A percentile compares a stretch with the other conserved stretches of the same genome.
phyloP scores from a whole-genome alignment of 2,797 vertebrate species.

The Odontamblyopus lacepedii region DNA sequence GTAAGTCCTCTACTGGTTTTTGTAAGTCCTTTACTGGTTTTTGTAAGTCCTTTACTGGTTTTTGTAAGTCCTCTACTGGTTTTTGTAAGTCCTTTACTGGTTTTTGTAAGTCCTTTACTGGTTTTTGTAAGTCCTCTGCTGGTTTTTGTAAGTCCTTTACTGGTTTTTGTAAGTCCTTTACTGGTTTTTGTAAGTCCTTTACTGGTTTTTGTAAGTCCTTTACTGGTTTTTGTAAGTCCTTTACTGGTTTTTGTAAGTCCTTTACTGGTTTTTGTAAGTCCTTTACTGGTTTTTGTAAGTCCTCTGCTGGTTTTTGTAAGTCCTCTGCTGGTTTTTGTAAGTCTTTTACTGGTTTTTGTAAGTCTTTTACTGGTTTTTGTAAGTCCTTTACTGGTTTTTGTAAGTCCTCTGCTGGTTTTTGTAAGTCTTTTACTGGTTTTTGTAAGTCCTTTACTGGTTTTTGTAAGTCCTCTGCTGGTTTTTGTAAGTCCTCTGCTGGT shows the following conservation, averaged over 20 bases:
- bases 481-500: constrained; percentile 93
- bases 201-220: constrained; percentile 97
- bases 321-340: constrained; percentile 98
- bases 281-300: constrained; percentile 95
- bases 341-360: constrained; percentile 94
- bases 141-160: constrained; percentile 94
- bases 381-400: constrained; percentile 98
- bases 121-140: constrained; percentile 96
- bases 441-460: constrained; percentile 95
- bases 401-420: constrained; percentile 94
- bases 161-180: constrained; percentile 98
- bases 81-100: constrained; percentile 95
- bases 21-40: constrained; percentile 95
- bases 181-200: constrained; percentile 94
- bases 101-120: too few relatives aligned
- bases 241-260: constrained; percentile 97
- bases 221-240: constrained; percentile 96
- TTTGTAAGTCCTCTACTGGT: constrained; percentile 97
- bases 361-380: too few relatives aligned
- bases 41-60: too few relatives aligned
- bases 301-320: too few relatives aligned
- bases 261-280: constrained; percentile 98
- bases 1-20: constrained; percentile 97
- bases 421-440: constrained; percentile 99
- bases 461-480: constrained; percentile 98